These are phyloP conservation scores for Caenorhabditis wallacei DNA, from an alignment of 2,888 invertebrate species.

Conservation along the genomic window DNA sequence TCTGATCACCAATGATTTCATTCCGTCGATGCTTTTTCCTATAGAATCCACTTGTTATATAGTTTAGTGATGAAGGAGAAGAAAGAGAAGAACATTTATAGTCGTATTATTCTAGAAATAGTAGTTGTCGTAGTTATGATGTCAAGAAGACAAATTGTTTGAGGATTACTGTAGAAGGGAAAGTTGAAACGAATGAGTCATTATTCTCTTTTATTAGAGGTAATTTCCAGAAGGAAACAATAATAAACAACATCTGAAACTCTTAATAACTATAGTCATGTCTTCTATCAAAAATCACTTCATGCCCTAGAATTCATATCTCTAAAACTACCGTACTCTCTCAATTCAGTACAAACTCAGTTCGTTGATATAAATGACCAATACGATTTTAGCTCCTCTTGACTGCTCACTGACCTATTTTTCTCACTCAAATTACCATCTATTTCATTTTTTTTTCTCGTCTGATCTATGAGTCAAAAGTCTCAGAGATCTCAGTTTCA, in stretches of 20 bases:
- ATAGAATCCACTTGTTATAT: not conserved
- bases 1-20: not conserved
- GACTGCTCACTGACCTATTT: conserved; percentile 43
- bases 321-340: not conserved
- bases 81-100: not conserved
- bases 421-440: not conserved
- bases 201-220: too few relatives aligned
- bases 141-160: not conserved
- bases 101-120: not conserved
- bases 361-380: not conserved
- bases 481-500: conserved; percentile 44
- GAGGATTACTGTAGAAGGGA: not conserved
- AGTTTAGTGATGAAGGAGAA: not conserved
- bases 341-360: not conserved
- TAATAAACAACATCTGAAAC: too few relatives aligned
- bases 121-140: not conserved
- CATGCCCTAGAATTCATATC: too few relatives aligned
- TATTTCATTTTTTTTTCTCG: not conserved
- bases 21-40: not conserved
- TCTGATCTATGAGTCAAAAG: not conserved
- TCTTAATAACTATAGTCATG: too few relatives aligned
- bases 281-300: too few relatives aligned
- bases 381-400: conserved; percentile 1
- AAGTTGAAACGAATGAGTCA: not conserved
- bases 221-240: too few relatives aligned